Evolutionary conservation across 1,140 invertebrate genomes (phyloP).

Genomic region (Lepidurus arcticus): DNA sequence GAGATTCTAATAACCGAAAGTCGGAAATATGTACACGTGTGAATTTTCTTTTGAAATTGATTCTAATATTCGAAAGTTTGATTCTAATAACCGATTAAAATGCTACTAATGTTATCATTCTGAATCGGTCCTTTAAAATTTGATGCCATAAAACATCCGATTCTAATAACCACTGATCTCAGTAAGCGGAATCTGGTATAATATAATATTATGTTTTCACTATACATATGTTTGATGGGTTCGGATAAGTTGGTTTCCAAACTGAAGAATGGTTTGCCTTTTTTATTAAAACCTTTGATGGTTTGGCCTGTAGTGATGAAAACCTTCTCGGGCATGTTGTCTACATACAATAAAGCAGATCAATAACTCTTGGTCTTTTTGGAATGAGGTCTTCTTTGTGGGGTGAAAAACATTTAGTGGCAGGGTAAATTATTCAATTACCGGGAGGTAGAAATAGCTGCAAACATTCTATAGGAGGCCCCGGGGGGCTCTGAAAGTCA

Average conservation of each 20-base stretch:
- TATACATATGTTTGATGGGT: conserved; percentile 8
- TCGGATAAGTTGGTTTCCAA: conserved; percentile 15
- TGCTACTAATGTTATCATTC: too few relatives aligned
- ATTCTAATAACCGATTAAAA: too few relatives aligned
- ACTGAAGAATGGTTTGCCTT: neutral
- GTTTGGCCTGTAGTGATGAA: neutral
- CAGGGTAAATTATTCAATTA: neutral
- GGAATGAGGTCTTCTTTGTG: too few relatives aligned
- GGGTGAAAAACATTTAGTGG: neutral
- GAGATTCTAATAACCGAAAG: too few relatives aligned
- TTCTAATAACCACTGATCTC: too few relatives aligned
- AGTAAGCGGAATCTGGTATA: too few relatives aligned
- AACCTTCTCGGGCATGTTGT: conserved; percentile 5
- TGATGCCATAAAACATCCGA: too few relatives aligned
- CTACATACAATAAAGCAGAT: neutral
- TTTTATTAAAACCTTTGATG: neutral
- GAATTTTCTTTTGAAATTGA: too few relatives aligned
- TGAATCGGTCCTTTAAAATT: too few relatives aligned
- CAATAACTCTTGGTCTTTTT: neutral
- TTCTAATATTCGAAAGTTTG: too few relatives aligned
- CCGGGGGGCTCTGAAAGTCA: neutral
- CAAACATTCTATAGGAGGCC: conserved; percentile 4
- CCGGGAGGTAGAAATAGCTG: neutral
- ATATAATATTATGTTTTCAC: too few relatives aligned
- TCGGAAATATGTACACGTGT: too few relatives aligned